Percentiles rank a stretch among this genome's conserved stretches.
Evolutionary conservation across 2,113 vertebrate genomes (phyloP).

Genomic region (Telmatochromis sp.): DNA sequence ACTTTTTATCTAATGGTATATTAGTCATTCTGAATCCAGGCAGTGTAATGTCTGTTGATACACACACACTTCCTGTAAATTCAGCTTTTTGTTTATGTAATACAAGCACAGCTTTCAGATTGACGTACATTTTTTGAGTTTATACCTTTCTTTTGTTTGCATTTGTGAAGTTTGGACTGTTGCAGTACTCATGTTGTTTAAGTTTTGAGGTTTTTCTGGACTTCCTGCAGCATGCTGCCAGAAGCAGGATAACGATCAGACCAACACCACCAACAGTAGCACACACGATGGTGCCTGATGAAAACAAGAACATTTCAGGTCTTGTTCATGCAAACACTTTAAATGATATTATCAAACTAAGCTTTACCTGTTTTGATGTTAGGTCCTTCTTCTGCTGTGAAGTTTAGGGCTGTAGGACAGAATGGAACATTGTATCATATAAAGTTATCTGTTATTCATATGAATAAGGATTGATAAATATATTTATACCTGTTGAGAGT

Average conservation of each 20-base stretch:
- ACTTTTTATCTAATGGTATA: background rate
- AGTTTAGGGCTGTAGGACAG: background rate
- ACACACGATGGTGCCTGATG: background rate
- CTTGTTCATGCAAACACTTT: background rate
- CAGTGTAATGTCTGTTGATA: background rate
- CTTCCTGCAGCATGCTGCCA: background rate
- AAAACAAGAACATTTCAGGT: background rate
- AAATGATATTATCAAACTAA: background rate
- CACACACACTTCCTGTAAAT: background rate
- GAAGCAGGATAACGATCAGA: background rate
- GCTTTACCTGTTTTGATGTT: background rate
- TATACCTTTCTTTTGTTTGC: background rate
- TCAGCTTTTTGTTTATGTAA: background rate
- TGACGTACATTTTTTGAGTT: background rate
- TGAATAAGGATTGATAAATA: background rate
- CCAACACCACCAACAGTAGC: background rate
- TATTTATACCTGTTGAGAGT: background rate
- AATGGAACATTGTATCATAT: background rate
- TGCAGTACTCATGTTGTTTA: background rate
- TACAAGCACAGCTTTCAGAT: background rate
- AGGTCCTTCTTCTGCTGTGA: background rate
- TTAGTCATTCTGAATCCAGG: background rate
- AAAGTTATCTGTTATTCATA: background rate
- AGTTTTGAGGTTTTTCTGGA: background rate
- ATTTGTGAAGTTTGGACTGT: background rate